Base-by-base conservation (phyloP, 2,797 vertebrate genomes). In the Cephalopachus bancanus region DNA sequence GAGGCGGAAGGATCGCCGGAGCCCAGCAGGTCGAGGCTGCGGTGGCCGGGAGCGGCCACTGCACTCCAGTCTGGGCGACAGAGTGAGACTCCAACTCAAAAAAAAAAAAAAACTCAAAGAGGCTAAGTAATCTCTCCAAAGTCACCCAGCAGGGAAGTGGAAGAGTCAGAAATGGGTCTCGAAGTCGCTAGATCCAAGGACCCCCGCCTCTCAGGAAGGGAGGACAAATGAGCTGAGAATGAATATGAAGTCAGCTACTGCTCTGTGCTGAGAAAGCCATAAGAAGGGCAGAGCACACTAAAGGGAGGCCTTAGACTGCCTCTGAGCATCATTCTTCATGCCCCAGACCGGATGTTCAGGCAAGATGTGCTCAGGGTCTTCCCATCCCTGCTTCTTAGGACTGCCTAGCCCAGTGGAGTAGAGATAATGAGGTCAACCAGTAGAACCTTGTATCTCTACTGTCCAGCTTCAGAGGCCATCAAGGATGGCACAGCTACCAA, bases 161-260 rank as follows among this genome's bases (percentile, higher is more conserved):
- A 75, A 87, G 92, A 91, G 5, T 8, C 59, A 95, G 49, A 44
- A 83, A 76, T 80, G 60, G 72, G 72, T 87, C 33, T 96, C 33
- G 44, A 64, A 44, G 60, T 15, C 30, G 91, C 28, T 89, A 30
- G 28, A 49, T 37, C 37, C 65, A 93, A 81, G 87, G 19, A 12
- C 9, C 24, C 44, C 24, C 19, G 57, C 44, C 95, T 76, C 16
- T 22, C 0, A 91, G 64, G 20, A 22, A 37, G 22, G 53, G 12
- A 5, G 55, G 6, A 28, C 12, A 62, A 33, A 81, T 19, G 24
- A 51, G 20, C n/a, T 67, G 53, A 60, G 37, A 79, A 26, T 64
- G 26, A 90, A 69, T 20, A 4, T 74, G 44, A 44, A 90, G 69
- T 83, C 81, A 74, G 57, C 49, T 72, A 0, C 20, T 93, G 15